Evolutionary conservation across 30 jellyfish, hydroid and myxozoan species (phyloP).

Genomic region (Morbakka virulenta): DNA sequence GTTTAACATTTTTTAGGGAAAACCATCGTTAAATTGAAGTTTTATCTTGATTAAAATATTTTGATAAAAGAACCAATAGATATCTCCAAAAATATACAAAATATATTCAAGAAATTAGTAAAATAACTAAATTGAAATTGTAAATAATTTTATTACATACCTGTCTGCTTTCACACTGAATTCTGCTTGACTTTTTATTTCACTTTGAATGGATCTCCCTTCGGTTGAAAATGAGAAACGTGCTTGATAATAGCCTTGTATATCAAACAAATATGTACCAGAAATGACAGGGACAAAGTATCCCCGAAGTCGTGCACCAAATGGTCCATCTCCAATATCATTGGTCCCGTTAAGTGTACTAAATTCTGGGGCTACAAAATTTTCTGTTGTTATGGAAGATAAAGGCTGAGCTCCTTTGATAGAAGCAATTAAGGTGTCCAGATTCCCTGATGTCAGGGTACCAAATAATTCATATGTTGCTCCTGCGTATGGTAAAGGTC

Average conservation of each 20-base stretch:
- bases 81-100: not conserved
- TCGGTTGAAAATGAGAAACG: constrained; percentile 58
- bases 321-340: constrained; percentile 55
- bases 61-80: too few relatives aligned
- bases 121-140: not conserved
- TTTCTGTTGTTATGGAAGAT: not conserved
- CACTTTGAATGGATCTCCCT: constrained; percentile 33
- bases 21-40: too few relatives aligned
- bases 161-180: constrained; percentile 42
- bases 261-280: constrained; percentile 43
- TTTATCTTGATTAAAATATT: too few relatives aligned
- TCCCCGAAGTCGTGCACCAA: constrained; percentile 79
- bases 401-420: not conserved
- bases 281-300: constrained; percentile 82
- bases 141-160: constrained; percentile 21
- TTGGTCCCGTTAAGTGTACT: too few relatives aligned
- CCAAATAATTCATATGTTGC: not conserved
- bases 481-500: too few relatives aligned
- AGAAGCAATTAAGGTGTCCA: not conserved
- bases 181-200: constrained; percentile 19
- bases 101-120: not conserved
- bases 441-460: too few relatives aligned
- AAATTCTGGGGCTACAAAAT: too few relatives aligned
- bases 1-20: too few relatives aligned
- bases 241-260: constrained; percentile 56